A percentile compares a stretch with the other conserved stretches of the same genome.
These are phyloP conservation scores for Syrista parreyssii DNA, from an alignment of 2,888 invertebrate species.

Conservation along the genomic window DNA sequence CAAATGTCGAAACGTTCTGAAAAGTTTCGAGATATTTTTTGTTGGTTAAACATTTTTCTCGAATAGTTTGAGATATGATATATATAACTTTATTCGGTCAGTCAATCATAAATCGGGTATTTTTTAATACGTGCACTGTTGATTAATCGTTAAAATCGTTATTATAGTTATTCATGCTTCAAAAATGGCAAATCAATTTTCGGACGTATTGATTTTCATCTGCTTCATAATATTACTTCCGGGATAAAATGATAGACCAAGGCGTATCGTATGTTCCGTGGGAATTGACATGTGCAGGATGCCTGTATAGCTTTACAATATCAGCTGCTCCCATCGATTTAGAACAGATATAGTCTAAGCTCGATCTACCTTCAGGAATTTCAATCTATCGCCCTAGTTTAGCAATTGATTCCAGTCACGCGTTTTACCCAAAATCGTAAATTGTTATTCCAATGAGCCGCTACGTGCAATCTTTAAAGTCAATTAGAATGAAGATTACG, in stretches of 20 bases:
- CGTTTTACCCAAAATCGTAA: slow-evolving; percentile 7
- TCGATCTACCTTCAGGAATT: slow-evolving; percentile 1
- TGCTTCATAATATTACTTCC: neutral
- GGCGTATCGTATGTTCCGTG: neutral
- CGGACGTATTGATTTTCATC: neutral
- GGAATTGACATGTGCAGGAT: neutral
- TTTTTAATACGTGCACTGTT: neutral
- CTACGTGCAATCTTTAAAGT: slow-evolving; percentile 12
- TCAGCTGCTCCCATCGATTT: neutral
- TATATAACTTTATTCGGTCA: neutral
- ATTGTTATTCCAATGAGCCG: slow-evolving; percentile 12
- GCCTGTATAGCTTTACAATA: neutral
- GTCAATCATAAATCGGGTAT: neutral
- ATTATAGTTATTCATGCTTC: neutral
- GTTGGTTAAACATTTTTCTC: neutral
- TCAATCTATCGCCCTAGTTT: slow-evolving; percentile 13
- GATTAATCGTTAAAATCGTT: neutral
- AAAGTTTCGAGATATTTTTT: neutral
- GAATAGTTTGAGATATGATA: neutral
- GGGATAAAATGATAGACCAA: neutral
- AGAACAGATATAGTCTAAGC: neutral
- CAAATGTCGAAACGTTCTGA: neutral
- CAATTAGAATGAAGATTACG: slow-evolving; percentile 7
- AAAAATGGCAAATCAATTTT: neutral
- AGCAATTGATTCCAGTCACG: slow-evolving; percentile 15